Base-by-base conservation (phyloP, 2,888 invertebrate genomes). In the Lasioglossum figueresi region DNA sequence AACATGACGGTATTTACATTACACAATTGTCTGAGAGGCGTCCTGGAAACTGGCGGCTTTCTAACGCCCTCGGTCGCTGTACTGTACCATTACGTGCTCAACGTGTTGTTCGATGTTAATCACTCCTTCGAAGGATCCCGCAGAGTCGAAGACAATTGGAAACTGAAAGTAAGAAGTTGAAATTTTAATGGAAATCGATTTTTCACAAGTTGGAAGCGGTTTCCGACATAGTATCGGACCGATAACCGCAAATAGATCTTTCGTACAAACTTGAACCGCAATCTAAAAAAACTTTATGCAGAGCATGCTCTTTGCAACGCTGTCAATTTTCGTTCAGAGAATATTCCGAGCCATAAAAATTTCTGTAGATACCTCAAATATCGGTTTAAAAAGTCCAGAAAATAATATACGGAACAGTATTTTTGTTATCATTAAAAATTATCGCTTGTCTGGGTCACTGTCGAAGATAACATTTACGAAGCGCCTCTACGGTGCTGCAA, bases 1-100 rank as follows among this genome's bases (percentile, higher is more conserved):
- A 72, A 78, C 83, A 80, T 72, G 79, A 76, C 74, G 86, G 82
- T 82, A 83, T 86, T 83, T 66, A 34, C 83, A 63, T 86, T 83
- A 70, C 80, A 79, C 83, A 80, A 79, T 87, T 80, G 83, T 78
- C 75, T 37, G 59, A 37, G 72, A 74, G 68, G 27, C 59, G 59
- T 79, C 72, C 14, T 27, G 66, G 16, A 76, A 76, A 79, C 71
- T 59, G 66, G 27, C 27, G 45, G 74, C 79, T 77, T 82, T 86
- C 85, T 59, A 81, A 85, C 84, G 71, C 84, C 74, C 74, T 43
- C 78, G 48, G 63, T 63, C 14, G 59, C 19, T 23, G 43, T 45
- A 2, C 37, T 5, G 19, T 63, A 66, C 56, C 76, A 34, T 43
- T 74, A 23, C 66, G 34, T n/a, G 40, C 40, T 59, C 4, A 59